These are phyloP conservation scores for Calameuta pallipes DNA, from an alignment of 2,888 invertebrate species.

Conservation along the genomic window DNA sequence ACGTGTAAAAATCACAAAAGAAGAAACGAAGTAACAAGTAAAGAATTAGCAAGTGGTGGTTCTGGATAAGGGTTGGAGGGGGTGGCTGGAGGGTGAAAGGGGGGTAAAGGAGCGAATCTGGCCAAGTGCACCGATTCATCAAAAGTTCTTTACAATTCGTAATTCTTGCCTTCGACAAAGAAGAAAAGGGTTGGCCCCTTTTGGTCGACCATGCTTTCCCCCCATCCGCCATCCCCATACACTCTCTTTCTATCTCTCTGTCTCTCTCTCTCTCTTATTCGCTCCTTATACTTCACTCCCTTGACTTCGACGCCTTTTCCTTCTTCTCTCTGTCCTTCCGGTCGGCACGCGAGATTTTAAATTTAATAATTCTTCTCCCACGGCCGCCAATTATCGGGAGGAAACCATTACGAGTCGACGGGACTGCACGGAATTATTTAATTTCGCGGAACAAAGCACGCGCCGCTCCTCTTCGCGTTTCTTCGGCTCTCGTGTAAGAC, in stretches of 20 bases:
- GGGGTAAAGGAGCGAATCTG: conserved; percentile 10
- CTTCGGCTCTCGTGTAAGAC: not conserved
- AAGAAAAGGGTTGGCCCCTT: conserved; percentile 31
- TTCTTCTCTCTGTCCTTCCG: conserved; percentile 26
- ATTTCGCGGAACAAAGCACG: conserved; percentile 21
- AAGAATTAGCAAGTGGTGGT: conserved; percentile 5
- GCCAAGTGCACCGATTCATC: conserved; percentile 41
- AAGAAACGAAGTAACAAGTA: not conserved
- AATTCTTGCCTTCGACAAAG: conserved; percentile 39
- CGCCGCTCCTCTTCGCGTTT: not conserved
- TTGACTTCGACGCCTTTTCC: conserved; percentile 5
- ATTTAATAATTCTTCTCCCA: conserved; percentile 43
- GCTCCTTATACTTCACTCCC: conserved; percentile 2
- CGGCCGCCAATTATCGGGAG: conserved; percentile 29
- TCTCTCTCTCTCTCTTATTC: conserved; percentile 16
- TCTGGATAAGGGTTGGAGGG: conserved; percentile 5
- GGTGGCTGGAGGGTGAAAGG: conserved; percentile 17
- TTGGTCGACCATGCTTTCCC: not conserved
- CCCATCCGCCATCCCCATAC: not conserved
- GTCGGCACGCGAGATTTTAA: conserved; percentile 46
- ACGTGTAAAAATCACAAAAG: not conserved
- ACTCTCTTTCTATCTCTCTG: conserved; percentile 1
- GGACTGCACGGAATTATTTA: conserved; percentile 31
- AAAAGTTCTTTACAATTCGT: conserved; percentile 41
- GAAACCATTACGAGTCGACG: conserved; percentile 21